These are phyloP conservation scores for Colistium nudipinnis DNA, from an alignment of 2,113 vertebrate species.

Conservation along the genomic window DNA sequence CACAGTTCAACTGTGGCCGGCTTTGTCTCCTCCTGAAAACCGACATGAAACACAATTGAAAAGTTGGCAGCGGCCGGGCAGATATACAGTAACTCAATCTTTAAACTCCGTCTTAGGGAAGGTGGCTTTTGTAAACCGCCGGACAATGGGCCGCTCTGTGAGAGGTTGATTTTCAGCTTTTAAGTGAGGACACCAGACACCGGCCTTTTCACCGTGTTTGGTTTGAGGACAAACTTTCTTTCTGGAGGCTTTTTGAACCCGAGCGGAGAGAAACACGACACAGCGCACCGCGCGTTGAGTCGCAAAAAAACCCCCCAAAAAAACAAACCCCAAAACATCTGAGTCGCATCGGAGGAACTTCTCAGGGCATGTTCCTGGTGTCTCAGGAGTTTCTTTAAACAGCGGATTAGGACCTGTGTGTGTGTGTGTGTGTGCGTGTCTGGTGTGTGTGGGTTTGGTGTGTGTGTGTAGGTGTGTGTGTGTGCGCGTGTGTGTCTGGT, in stretches of 20 bases:
- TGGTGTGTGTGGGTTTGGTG: neutral
- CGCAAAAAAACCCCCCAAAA: neutral
- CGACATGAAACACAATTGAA: conserved; percentile 74
- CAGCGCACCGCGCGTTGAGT: neutral
- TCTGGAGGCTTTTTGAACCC: conserved; percentile 57
- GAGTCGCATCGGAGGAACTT: conserved; percentile 1
- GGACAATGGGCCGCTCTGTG: conserved; percentile 79
- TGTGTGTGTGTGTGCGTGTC: no score
- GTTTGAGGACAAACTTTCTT: conserved; percentile 65
- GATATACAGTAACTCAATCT: conserved; percentile 78
- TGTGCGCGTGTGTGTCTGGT: conserved; percentile 15
- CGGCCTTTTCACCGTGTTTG: conserved; percentile 59
- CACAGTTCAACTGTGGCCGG: conserved; percentile 66
- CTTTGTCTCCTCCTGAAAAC: conserved; percentile 77
- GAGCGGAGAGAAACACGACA: conserved; percentile 47
- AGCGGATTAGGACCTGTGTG: conserved; percentile 34
- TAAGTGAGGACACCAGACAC: conserved; percentile 76
- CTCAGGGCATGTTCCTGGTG: neutral
- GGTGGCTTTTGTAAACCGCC: conserved; percentile 71
- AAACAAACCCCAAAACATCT: no score
- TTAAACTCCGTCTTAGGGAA: conserved; percentile 74
- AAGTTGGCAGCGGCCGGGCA: conserved; percentile 72
- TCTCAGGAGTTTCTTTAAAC: neutral
- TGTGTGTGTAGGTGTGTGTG: neutral
- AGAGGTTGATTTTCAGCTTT: conserved; percentile 74